Evolutionary conservation across 2,113 vertebrate species (phyloP).

Genomic region (Vireo altiloquus): DNA sequence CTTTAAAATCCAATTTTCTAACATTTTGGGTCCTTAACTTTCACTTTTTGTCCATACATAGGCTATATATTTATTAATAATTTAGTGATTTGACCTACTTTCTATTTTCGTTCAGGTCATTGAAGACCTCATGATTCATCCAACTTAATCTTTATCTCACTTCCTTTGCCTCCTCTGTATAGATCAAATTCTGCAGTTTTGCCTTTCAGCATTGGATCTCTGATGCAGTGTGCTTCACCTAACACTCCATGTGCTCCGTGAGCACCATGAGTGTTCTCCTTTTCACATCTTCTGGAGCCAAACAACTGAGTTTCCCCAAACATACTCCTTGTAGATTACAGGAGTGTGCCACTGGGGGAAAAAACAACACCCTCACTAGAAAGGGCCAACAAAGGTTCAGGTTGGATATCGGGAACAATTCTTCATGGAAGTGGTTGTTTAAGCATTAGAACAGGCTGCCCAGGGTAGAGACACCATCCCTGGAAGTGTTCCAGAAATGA

Average conservation of each 20-base stretch:
- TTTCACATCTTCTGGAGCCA: background rate
- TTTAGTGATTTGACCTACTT: background rate
- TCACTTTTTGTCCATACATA: background rate
- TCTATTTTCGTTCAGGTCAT: background rate
- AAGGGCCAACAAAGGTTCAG: background rate
- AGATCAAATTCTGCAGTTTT: background rate
- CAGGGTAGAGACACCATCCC: background rate
- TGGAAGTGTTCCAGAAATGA: background rate
- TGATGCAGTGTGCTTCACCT: background rate
- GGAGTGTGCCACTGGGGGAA: background rate
- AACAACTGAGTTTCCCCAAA: background rate
- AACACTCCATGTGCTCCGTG: background rate
- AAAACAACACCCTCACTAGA: background rate
- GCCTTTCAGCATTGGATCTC: background rate
- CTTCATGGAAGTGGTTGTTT: background rate
- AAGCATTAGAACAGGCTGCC: background rate
- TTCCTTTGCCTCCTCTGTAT: background rate
- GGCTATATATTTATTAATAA: background rate
- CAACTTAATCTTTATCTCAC: background rate
- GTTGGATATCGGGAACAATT: background rate
- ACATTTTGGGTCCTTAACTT: background rate
- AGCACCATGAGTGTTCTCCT: background rate
- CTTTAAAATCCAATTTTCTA: background rate
- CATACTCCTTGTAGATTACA: background rate
- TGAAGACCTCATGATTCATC: background rate